Conservation (phyloP, 1,140 invertebrate genomes). For the Bombus ignitus region DNA sequence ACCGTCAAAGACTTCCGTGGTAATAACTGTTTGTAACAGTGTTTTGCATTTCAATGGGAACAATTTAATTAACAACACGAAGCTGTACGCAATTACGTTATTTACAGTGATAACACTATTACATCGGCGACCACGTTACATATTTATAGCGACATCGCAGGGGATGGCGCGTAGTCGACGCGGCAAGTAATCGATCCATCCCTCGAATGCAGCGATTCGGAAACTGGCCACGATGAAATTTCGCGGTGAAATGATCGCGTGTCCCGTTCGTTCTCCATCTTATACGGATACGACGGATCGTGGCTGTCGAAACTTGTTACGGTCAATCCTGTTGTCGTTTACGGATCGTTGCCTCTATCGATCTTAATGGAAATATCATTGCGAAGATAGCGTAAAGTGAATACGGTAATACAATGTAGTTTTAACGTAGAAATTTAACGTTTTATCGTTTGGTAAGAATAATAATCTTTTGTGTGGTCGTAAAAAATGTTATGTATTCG, state of each 20-base stretch:
- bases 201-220: conserved; percentile 12
- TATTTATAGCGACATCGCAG: conserved; percentile 43
- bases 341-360: neutral
- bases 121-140: conserved; percentile 29
- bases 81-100: conserved; percentile 38
- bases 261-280: neutral
- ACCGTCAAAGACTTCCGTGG: conserved; percentile 45
- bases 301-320: neutral
- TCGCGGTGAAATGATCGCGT: neutral
- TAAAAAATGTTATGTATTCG: neutral
- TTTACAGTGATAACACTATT: conserved; percentile 51
- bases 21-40: conserved; percentile 45
- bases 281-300: neutral
- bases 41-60: conserved; percentile 43
- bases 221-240: conserved; percentile 6
- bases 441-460: neutral
- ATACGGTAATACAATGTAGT: neutral
- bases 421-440: neutral
- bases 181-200: conserved; percentile 24
- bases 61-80: conserved; percentile 48
- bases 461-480: no score
- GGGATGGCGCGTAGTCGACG: neutral
- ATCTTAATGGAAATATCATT: neutral
- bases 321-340: neutral
- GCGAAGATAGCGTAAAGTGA: neutral